Evolutionary conservation across 2,797 vertebrate genomes (phyloP).

Genomic region (Gila robusta): DNA sequence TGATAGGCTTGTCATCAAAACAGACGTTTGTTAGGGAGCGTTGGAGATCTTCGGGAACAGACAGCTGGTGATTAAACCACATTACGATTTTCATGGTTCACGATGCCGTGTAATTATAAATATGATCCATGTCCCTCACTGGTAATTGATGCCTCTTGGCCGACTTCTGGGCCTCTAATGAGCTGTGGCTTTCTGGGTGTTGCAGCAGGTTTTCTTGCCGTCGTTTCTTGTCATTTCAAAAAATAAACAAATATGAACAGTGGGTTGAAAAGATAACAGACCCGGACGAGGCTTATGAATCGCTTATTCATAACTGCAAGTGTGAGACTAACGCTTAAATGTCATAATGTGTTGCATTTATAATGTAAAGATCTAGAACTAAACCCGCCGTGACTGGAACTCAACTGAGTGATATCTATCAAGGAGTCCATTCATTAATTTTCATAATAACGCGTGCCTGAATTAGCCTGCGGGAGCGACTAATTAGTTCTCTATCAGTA

Average conservation of each 20-base stretch:
- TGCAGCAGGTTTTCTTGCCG: background rate
- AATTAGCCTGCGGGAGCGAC: slow-evolving; percentile 78
- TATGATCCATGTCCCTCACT: slow-evolving; percentile 50
- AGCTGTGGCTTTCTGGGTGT: background rate
- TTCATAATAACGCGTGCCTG: slow-evolving; percentile 76
- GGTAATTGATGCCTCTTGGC: slow-evolving; percentile 51
- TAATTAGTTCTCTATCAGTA: slow-evolving; percentile 81
- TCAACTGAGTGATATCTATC: slow-evolving; percentile 49
- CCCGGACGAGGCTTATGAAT: background rate
- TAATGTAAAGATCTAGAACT: background rate
- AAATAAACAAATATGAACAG: slow-evolving; percentile 20
- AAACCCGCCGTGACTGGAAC: slow-evolving; percentile 17
- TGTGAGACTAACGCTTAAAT: background rate
- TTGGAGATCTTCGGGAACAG: slow-evolving; percentile 28
- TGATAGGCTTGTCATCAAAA: slow-evolving; percentile 43
- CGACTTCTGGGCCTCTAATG: slow-evolving; percentile 11
- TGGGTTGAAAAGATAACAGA: background rate
- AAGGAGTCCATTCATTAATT: slow-evolving; percentile 51
- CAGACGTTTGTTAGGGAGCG: slow-evolving; percentile 45
- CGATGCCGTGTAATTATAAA: slow-evolving; percentile 56
- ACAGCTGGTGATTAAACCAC: slow-evolving; percentile 54
- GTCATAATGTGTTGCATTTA: background rate
- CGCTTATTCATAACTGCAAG: background rate
- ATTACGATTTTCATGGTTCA: slow-evolving; percentile 34
- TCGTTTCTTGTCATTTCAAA: background rate